Base-by-base conservation (phyloP, 2,888 invertebrate genomes). In the Frankliniella fusca region DNA sequence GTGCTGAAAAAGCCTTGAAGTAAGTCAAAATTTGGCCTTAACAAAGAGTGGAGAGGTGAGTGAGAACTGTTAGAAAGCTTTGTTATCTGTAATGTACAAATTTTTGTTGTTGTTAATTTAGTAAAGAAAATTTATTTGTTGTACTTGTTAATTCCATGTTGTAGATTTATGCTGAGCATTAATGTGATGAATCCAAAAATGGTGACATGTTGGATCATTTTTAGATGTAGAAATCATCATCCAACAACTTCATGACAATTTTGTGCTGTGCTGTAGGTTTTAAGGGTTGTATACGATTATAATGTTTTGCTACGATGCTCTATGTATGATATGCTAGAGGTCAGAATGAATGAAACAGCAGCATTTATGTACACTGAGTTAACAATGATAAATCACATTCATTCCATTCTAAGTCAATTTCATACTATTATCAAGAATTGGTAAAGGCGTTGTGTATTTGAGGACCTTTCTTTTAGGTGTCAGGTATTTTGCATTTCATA, bases 151-250 rank as follows among this genome's bases (percentile, higher is more conserved):
- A n/a, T 20, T 70, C n/a, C 20, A 10, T 76, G 70, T 76, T 12
- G 10, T 76, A 23, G 27, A 27, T 76, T 3, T 76, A 27, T 23
- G 12, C 70, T 23, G 70, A 27, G 12, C 23, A 27, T 76, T 27
- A 76, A 76, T 76, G 70, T 76, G 70, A 76, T 76, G 70, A 76
- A 76, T 76, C 70, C 70, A 76, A 76, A 27, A 76, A 76, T 76
- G 70, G 70, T 76, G 70, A 76, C 27, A 76, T 27, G 27, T 76
- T 23, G 70, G 70, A 76, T 76, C 70, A 76, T 76, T 12, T n/a
- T 23, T 76, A 76, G 70, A 76, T 23, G 23, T 76, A 76, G 27
- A 27, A 23, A 76, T 23, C 27, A 76, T 76, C 70, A 76, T 23
- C 27, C 12, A 10, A 23, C 27, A 27, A 27, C 38, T 23, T 76